phyloP scores from a whole-genome alignment of 2,797 vertebrate genomes.

The Tarsius wallacei region DNA sequence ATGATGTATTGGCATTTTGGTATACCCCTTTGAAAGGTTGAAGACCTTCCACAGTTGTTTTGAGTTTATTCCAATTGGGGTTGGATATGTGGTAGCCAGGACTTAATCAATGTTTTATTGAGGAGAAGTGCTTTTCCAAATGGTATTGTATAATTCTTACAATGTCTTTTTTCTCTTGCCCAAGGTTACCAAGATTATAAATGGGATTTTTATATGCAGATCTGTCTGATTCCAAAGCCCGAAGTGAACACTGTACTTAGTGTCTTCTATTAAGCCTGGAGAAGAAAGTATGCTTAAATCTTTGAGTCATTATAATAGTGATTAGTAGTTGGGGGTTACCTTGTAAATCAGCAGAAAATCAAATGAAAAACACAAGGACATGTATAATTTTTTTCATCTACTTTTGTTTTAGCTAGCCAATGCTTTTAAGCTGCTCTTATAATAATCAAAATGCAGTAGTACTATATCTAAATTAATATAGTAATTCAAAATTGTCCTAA shows the following conservation, averaged over 20 bases:
- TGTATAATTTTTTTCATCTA: constrained; percentile 16
- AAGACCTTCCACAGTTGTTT: not conserved
- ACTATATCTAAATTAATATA: constrained; percentile 67
- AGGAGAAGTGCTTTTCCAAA: constrained; percentile 43
- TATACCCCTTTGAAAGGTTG: not conserved
- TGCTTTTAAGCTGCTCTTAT: constrained; percentile 36
- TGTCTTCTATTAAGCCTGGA: constrained; percentile 36
- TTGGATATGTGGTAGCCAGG: not conserved
- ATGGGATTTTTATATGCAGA: not conserved
- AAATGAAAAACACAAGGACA: not conserved
- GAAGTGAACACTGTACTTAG: not conserved
- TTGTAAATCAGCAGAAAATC: constrained; percentile 55
- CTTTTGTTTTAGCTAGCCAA: constrained; percentile 57
- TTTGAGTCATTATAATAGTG: constrained; percentile 45
- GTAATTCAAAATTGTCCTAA: constrained; percentile 57
- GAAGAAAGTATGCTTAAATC: constrained; percentile 48
- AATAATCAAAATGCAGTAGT: constrained; percentile 42
- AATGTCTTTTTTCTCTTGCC: constrained; percentile 42
- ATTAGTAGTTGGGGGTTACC: constrained; percentile 1
- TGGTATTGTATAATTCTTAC: constrained; percentile 39
- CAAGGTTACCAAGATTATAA: constrained; percentile 9
- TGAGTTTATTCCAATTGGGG: constrained; percentile 5
- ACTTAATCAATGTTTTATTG: not conserved
- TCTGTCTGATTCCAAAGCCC: not conserved
- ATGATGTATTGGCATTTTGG: not conserved